Base-by-base conservation (phyloP, 2,888 invertebrate species). In the Xanthorhoe designata region DNA sequence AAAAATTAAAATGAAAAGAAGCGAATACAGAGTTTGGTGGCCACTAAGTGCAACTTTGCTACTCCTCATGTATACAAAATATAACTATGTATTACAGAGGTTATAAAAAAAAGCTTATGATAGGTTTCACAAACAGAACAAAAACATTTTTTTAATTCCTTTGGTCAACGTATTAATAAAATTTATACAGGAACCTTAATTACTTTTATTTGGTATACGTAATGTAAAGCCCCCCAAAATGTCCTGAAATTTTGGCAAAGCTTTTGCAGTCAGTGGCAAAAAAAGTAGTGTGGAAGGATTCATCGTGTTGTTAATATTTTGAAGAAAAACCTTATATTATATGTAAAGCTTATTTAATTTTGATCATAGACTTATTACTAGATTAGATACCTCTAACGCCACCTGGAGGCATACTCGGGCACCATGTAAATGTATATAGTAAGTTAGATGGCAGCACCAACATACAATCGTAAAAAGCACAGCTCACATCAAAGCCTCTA, bases 381-480 rank as follows among this genome's bases (percentile, higher is more conserved):
- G 32, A 7, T 15, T 4, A 17, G 15, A 5, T 47, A 47, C 15
- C 47, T 29, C 57, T 49, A 49, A 47, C 57, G 57, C 47, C 32
- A 32, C 17, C 47, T 49, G 13, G 13, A 53, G 17, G 53, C 35
- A 29, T 35, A 3, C 53, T 53, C 35, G 32, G 15, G 10, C 15
- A 35, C 6, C 24, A 8, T 29, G 17, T 32, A 53, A 17, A 32
- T n/a, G 3, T 7, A 10, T 13, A 1, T 4, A 47, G 45, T 47
- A 17, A 47, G 19, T 50, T 42, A 51, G 35, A 59, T 59, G 59
- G 50, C 51, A 59, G 51, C 59, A 51, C 35, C 32, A 35, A 50
- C 10, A 58, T 35, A 56, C 42, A 15, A 9, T 24, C 54, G 10
- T 19, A 55, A 42, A 55, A 54, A 15, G 4, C 54, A 8, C 35